A percentile compares a stretch with the other conserved stretches of the same genome.
These are phyloP conservation scores for Morelia viridis DNA, from an alignment of 2,797 vertebrate species.

Conservation along the genomic window DNA sequence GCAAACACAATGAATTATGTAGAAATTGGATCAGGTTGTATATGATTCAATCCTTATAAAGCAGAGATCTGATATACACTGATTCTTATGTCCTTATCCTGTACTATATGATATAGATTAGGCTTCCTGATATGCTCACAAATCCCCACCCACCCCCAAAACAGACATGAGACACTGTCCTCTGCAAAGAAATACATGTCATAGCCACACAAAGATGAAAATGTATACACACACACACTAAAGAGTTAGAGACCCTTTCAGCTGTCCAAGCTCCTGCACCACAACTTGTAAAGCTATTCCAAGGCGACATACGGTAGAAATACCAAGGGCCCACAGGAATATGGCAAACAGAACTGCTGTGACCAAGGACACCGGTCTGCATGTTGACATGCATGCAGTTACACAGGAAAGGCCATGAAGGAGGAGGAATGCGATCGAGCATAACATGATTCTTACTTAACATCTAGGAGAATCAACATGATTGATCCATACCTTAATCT, in stretches of 20 bases:
- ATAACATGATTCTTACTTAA: conserved; percentile 53
- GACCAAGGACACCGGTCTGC: conserved; percentile 60
- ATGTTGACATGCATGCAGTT: conserved; percentile 63
- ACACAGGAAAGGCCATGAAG: conserved; percentile 63
- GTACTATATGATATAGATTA: too few species aligned
- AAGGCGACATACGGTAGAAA: conserved; percentile 64
- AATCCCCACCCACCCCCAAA: too few species aligned
- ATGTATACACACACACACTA: neutral
- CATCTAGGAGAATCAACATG: conserved; percentile 53
- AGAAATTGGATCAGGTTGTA: too few species aligned
- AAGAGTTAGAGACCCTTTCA: conserved; percentile 54
- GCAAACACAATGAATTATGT: too few species aligned
- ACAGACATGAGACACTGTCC: neutral
- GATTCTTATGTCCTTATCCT: too few species aligned
- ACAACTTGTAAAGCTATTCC: conserved; percentile 48
- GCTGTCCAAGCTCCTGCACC: conserved; percentile 56
- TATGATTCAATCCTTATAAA: too few species aligned
- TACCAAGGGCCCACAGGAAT: conserved; percentile 58
- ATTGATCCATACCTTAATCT: conserved; percentile 37
- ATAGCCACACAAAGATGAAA: neutral
- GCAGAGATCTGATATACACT: too few species aligned
- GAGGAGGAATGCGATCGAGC: conserved; percentile 38
- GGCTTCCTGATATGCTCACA: neutral
- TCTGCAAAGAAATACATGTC: too few species aligned
- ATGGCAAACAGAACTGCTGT: conserved; percentile 47